Percentiles rank a stretch among this genome's conserved stretches.
Conservation (phyloP, 2,888 invertebrate species). For the Eristalis pertinax region DNA sequence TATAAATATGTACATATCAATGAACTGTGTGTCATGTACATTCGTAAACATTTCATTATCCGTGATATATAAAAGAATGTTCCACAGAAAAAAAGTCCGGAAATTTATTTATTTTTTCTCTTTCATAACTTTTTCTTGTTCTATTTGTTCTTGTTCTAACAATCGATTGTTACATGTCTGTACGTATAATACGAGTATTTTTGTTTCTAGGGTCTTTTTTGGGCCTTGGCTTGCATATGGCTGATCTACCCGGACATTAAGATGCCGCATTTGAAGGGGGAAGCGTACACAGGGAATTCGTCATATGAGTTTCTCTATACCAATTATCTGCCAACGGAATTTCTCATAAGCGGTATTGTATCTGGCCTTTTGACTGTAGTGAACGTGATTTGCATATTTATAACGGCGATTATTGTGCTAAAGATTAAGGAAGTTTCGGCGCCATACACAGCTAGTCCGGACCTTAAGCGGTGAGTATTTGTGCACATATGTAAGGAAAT, state of each 20-base stretch:
- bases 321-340: constrained; percentile 89
- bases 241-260: constrained; percentile 86
- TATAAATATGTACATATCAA: neutral
- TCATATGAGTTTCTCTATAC: constrained; percentile 87
- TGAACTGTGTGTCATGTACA: constrained; percentile 29
- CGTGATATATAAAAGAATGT: constrained; percentile 29
- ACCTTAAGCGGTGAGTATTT: constrained; percentile 84
- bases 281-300: constrained; percentile 84
- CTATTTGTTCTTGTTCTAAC: neutral
- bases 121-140: constrained; percentile 30
- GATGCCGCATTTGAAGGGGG: constrained; percentile 87
- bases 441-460: constrained; percentile 89
- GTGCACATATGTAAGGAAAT: neutral
- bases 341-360: constrained; percentile 89
- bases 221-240: constrained; percentile 89
- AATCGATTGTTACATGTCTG: constrained; percentile 3
- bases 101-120: constrained; percentile 12
- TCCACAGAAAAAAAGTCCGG: neutral
- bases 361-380: constrained; percentile 90
- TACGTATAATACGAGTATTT: constrained; percentile 15
- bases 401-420: constrained; percentile 89
- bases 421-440: constrained; percentile 93
- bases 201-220: constrained; percentile 85
- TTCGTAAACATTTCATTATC: constrained; percentile 41
- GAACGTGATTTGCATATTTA: constrained; percentile 92